These are phyloP conservation scores for Parochlus steinenii DNA, from an alignment of 2,888 invertebrate genomes.

Conservation along the genomic window DNA sequence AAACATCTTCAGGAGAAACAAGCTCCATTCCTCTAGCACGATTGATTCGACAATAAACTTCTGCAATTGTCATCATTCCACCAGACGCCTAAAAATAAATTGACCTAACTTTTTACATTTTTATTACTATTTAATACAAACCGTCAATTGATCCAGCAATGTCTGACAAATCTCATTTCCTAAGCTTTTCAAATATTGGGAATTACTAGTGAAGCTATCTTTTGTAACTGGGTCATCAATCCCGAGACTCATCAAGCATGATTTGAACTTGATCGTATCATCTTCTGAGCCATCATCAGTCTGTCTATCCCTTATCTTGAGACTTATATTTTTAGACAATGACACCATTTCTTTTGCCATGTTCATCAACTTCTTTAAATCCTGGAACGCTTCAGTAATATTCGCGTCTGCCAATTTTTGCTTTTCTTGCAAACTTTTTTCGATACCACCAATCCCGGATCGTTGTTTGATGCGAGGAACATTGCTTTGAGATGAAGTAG, in stretches of 20 bases:
- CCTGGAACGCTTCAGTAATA: conserved; percentile 88
- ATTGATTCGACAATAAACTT: conserved; percentile 94
- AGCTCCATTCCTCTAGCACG: conserved; percentile 90
- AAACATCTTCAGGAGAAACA: conserved; percentile 89
- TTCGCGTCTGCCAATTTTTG: conserved; percentile 82
- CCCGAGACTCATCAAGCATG: conserved; percentile 89
- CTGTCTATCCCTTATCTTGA: conserved; percentile 83
- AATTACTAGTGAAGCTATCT: conserved; percentile 71
- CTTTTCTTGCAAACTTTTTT: conserved; percentile 77
- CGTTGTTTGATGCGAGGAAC: conserved; percentile 45
- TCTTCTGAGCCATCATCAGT: conserved; percentile 95
- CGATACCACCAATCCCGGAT: conserved; percentile 91
- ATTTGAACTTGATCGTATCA: conserved; percentile 91
- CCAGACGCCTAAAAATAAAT: conserved; percentile 52
- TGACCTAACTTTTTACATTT: neutral
- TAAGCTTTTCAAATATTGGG: conserved; percentile 67
- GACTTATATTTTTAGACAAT: conserved; percentile 79
- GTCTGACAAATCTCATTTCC: conserved; percentile 75
- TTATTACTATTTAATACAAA: conserved; percentile 23
- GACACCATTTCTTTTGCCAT: conserved; percentile 97
- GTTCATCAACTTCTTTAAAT: conserved; percentile 82
- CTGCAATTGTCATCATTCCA: conserved; percentile 92
- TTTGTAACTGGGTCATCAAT: conserved; percentile 96
- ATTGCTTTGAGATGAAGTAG: conserved; percentile 15
- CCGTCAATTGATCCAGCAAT: conserved; percentile 64